Evolutionary conservation across 2,113 vertebrate genomes (phyloP), one percentile per base, ranked within the genome.

Genomic region (Leiothrix lutea): DNA sequence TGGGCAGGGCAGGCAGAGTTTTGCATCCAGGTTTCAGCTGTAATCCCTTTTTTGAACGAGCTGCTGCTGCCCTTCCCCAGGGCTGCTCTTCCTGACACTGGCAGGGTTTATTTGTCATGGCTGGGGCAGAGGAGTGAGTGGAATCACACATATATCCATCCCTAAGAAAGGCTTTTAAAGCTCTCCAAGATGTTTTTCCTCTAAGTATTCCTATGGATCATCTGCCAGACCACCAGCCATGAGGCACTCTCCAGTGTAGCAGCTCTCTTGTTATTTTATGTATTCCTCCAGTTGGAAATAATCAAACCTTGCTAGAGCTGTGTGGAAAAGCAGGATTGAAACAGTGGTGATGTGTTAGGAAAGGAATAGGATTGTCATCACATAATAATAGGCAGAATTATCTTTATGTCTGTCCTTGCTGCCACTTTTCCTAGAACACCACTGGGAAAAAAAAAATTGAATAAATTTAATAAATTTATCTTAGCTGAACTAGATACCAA

Each of bases 211-310:
- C 3, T 79, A 66, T 60, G 84, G 75, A 86, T 80, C 65, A 80
- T 85, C 81, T 93, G 95, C 97, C 97, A 97, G 97, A 97, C 96
- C 97, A 96, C 96, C 88, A 33, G 91, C 94, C 95, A 80, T 8
- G 93, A 84, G 47, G 51, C 29, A 22, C 91, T 79, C 88, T 80
- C 24, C 22, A 94, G 60, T 28, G 70, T 4, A 90, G 57, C 45
- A 66, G 35, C 17, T 35, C 64, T 17, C 36, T 80, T 80, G 56
- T 35, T 87, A 62, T 96, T 94, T 67, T 44, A 73, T 82, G 38
- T 77, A 21, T 80, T 66, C 66, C 28, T 85, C n/a, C 92, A 92
- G 80, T 92, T 94, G 94, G 93, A 95, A 92, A 75, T 33, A 61
- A 92, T 83, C 83, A 95, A 83, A 69, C 36, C 42, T 58, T 53